Evolutionary conservation across 2,113 vertebrate species (phyloP), one percentile per base, ranked within the genome.

Genomic region (Poeciliopsis retropinna): DNA sequence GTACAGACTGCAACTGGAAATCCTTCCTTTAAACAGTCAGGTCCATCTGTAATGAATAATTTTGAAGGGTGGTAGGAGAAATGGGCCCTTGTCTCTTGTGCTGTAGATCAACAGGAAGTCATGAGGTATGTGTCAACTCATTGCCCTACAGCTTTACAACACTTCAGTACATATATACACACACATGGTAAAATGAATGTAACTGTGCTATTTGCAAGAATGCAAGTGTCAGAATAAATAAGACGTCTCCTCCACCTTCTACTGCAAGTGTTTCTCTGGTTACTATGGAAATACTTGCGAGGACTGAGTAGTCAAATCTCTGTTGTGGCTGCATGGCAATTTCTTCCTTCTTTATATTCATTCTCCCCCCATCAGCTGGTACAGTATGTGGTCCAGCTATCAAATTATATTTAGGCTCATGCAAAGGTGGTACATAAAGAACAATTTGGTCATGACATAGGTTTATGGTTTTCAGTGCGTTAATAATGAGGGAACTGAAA

Each of bases 281-380:
- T 75, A 82, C 85, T 69, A 82, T 89, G 80, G 72, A 73, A 79
- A 88, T 72, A 22, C 47, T 63, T 41, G 19, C 32, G 14, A 68
- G 9, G 9, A 61, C n/a, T 22, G 54, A 65, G 75, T 60, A 22
- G 51, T 76, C n/a, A 61, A 22, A 47, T 34, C 70, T 79, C 54
- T 60, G 5, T 67, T 71, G 64, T 82, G 60, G 72, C 37, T 71
- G 32, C 14, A 60, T 67, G 60, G 17, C 51, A 34, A 29, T 27
- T 65, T 66, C 44, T 28, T 25, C 54, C 67, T 54, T 65, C 22
- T 47, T 72, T 72, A 70, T 76, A 76, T 65, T 14, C 25, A 32
- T 67, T 62, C 41, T 76, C 29, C 81, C 78, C 78, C 79, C 78
- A 78, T 87, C 85, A 86, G 19, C 75, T 67, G 74, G 73, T 87